Percentiles rank a stretch among this genome's conserved stretches.
Conservation (phyloP, 2,888 invertebrate genomes). For the Phaonia tiefii region DNA sequence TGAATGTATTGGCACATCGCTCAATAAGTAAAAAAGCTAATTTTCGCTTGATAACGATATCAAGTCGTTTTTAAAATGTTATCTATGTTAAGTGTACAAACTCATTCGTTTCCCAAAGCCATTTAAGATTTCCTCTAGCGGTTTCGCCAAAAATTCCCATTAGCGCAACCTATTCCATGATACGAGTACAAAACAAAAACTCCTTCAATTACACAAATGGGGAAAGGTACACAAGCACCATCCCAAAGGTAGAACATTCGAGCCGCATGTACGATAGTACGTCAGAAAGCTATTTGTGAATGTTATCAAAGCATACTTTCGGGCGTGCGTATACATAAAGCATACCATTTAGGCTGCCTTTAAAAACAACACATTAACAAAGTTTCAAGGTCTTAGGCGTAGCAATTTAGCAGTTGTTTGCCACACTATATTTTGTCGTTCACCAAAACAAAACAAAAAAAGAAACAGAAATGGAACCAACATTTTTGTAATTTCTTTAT, state of each 20-base stretch:
- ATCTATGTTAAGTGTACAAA: too few species aligned
- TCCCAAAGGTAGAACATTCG: not conserved
- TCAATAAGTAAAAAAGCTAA: too few species aligned
- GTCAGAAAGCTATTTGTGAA: not conserved
- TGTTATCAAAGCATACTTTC: conserved; percentile 5
- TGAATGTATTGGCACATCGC: too few species aligned
- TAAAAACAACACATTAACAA: conserved; percentile 19
- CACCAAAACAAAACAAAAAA: not conserved
- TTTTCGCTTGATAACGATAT: too few species aligned
- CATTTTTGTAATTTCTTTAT: conserved; percentile 21
- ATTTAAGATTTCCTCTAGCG: not conserved
- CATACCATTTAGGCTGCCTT: conserved; percentile 4
- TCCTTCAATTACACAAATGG: not conserved
- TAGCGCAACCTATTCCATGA: not conserved
- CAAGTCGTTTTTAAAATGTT: too few species aligned
- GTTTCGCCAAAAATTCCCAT: not conserved
- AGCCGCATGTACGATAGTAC: too few species aligned
- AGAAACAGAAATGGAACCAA: not conserved
- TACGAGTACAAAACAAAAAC: too few species aligned
- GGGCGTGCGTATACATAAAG: not conserved
- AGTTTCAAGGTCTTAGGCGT: conserved; percentile 10
- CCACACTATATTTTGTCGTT: too few species aligned
- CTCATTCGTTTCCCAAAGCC: too few species aligned
- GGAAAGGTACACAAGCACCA: not conserved
- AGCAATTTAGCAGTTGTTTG: not conserved